A percentile compares a stretch with the other conserved stretches of the same genome.
phyloP scores from a whole-genome alignment of 2,888 invertebrate species.

The Lepetodrilus schrolli region DNA sequence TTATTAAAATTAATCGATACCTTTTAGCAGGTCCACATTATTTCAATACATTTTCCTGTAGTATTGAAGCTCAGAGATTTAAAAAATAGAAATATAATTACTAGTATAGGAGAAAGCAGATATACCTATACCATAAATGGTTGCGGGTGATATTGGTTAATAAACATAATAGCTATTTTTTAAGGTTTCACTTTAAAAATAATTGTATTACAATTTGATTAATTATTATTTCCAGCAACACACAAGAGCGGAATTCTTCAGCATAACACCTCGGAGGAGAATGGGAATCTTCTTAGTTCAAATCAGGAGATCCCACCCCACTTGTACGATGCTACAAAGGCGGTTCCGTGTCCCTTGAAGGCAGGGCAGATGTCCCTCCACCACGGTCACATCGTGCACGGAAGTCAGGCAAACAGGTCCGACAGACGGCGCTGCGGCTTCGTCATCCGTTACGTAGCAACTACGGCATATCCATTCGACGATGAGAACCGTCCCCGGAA shows the following conservation, averaged over 20 bases:
- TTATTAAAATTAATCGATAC: too few species aligned
- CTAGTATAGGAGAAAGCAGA: too few species aligned
- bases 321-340: conserved; percentile 47
- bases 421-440: conserved; percentile 55
- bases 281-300: conserved; percentile 54
- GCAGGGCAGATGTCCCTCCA: conserved; percentile 61
- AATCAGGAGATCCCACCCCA: conserved; percentile 54
- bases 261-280: conserved; percentile 44
- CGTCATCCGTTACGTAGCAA: conserved; percentile 60
- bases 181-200: too few species aligned
- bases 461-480: conserved; percentile 47
- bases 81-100: too few species aligned
- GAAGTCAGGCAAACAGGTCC: conserved; percentile 59
- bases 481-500: conserved; percentile 53
- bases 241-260: conserved; percentile 55
- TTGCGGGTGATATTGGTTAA: too few species aligned
- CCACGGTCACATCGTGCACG: conserved; percentile 57
- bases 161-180: too few species aligned
- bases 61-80: too few species aligned
- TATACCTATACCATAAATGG: too few species aligned
- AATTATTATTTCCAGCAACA: conserved; percentile 47
- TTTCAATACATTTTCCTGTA: too few species aligned
- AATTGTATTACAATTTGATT: too few species aligned
- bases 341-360: conserved; percentile 51
- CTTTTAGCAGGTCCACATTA: too few species aligned